Evolutionary conservation across 2,797 vertebrate species (phyloP), one percentile per base, ranked within the genome.

Genomic region (Enteromius anoplus): DNA sequence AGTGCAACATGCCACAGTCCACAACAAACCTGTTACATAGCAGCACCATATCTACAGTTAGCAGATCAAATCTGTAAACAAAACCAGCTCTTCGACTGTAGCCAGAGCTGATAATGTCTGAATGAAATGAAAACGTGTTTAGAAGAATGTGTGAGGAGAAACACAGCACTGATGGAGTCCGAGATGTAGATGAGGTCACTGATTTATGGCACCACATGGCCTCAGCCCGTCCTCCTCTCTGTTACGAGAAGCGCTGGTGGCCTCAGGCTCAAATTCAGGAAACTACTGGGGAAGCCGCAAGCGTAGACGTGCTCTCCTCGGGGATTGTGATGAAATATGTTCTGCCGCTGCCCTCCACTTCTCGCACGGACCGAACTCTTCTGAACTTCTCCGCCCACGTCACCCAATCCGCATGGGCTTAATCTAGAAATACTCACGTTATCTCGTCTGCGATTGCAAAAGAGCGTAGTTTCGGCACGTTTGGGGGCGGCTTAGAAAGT

Each of bases 181-280:
- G 4, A 49, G n/a, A 9, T 45, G n/a, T 26, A 75, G 69, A 84
- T 68, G 34, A 66, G 73, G 73, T 77, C 71, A 66, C 9, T 53
- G 78, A 77, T 81, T 76, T 70, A 85, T 53, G 58, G 65, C n/a
- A 26, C 66, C 23, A 60, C 17, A 7, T 75, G 77, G 64, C 19
- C 49, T 82, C 47, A 42, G 34, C 47, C 17, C 5, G 2, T 77
- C 58, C 49, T 53, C 23, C 64, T n/a, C 47, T 34, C 47, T 23
- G 29, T 23, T 55, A 80, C 19, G 34, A 71, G n/a, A 23, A 65
- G 49, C 6, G 21, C 69, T 68, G 60, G 58, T 82, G 80, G 68
- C 84, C 84, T 37, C 45, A 65, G 80, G 84, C 66, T 73, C 58
- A 62, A 66, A 78, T 85, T 81, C 84, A 81, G 78, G 73, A 84